Percentiles rank a stretch among this genome's conserved stretches.
Evolutionary conservation across 2,888 invertebrate genomes (phyloP).

Genomic region (Spilarctia lutea): DNA sequence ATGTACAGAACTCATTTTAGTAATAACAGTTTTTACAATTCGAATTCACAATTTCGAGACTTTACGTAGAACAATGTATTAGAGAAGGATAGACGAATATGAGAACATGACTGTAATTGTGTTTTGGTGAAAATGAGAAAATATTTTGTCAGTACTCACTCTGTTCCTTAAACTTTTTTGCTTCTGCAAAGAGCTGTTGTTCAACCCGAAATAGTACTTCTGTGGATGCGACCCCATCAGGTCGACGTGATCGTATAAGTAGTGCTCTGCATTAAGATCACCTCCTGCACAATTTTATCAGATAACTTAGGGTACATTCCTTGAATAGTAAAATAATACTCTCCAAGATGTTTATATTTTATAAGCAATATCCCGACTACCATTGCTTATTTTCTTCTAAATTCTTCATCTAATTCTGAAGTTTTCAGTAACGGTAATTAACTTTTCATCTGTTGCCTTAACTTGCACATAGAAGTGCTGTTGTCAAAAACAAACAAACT

Average conservation of each 20-base stretch:
- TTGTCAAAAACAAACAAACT: too few species aligned
- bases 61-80: neutral
- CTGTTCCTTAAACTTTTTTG: conserved; percentile 66
- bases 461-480: too few species aligned
- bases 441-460: neutral
- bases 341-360: neutral
- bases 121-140: neutral
- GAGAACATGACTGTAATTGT: neutral
- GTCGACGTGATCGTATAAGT: conserved; percentile 89
- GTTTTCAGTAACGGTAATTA: too few species aligned
- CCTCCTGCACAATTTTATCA: conserved; percentile 57
- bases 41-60: too few species aligned
- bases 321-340: neutral
- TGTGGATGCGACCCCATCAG: conserved; percentile 85
- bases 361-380: too few species aligned
- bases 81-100: neutral
- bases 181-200: conserved; percentile 87
- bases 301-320: neutral
- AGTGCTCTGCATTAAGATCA: conserved; percentile 84
- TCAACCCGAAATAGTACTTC: conserved; percentile 84
- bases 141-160: conserved; percentile 85
- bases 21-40: too few species aligned
- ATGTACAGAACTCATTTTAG: too few species aligned
- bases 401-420: too few species aligned
- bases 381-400: too few species aligned